A percentile compares a stretch with the other conserved stretches of the same genome.
phyloP scores from a whole-genome alignment of 2,113 vertebrate genomes.

The Opisthocomus hoazin region DNA sequence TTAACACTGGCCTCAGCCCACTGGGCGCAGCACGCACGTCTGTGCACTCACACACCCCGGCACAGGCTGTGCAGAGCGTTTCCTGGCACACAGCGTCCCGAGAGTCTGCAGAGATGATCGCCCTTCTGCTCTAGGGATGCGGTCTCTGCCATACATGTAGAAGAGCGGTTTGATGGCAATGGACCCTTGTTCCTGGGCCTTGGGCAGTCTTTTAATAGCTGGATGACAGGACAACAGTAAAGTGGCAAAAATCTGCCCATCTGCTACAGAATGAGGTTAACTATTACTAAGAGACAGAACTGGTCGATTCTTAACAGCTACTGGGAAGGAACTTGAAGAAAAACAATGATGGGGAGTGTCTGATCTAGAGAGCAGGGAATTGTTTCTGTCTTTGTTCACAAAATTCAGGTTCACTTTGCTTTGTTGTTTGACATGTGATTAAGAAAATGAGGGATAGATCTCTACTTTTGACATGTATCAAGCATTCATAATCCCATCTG shows the following conservation, averaged over 20 bases:
- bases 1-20: background rate
- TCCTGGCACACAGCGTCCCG: background rate
- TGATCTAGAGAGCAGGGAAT: background rate
- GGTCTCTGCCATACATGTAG: background rate
- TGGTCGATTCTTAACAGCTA: background rate
- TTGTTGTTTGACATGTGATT: background rate
- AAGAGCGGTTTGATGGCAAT: background rate
- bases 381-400: background rate
- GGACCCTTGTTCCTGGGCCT: background rate
- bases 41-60: background rate
- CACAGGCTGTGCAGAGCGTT: background rate
- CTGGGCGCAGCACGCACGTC: accelerated
- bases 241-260: background rate
- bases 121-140: background rate
- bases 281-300: background rate
- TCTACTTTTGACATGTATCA: background rate
- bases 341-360: background rate
- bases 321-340: background rate
- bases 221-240: background rate
- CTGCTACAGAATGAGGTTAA: background rate
- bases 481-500: background rate
- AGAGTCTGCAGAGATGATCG: background rate
- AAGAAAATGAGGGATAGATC: background rate
- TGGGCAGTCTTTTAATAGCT: background rate
- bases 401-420: background rate